phyloP scores from a whole-genome alignment of 2,888 invertebrate genomes.

The Poecilus cupreus region DNA sequence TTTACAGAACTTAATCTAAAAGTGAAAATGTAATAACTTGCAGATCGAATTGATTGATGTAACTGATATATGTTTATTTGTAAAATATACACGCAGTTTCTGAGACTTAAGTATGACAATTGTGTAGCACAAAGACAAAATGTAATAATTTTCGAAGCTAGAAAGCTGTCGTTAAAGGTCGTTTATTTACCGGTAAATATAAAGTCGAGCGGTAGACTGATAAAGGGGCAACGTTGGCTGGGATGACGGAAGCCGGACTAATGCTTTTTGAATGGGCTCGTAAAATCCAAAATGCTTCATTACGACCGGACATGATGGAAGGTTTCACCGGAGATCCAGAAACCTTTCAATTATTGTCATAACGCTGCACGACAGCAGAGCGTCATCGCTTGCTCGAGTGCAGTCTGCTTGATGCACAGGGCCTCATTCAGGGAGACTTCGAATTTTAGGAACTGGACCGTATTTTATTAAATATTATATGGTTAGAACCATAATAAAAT shows the following conservation, averaged over 20 bases:
- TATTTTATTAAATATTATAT: neutral
- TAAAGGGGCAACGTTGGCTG: neutral
- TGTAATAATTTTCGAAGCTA: neutral
- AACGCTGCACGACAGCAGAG: conserved; percentile 33
- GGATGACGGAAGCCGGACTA: conserved; percentile 45
- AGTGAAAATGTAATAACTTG: no score
- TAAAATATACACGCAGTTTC: no score
- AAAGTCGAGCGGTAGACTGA: neutral
- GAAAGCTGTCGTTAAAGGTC: neutral
- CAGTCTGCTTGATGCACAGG: neutral
- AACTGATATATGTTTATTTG: no score
- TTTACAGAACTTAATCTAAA: no score
- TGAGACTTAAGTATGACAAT: neutral
- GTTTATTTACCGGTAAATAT: conserved; percentile 1
- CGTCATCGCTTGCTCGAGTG: neutral
- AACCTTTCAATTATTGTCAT: conserved; percentile 55
- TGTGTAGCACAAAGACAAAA: neutral
- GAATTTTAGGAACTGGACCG: neutral
- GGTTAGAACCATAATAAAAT: no score
- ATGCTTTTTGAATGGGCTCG: conserved; percentile 36
- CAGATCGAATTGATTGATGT: no score
- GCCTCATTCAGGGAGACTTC: neutral
- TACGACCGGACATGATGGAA: conserved; percentile 31
- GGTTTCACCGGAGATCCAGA: conserved; percentile 39
- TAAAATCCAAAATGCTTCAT: conserved; percentile 47